Evolutionary conservation across 1,140 invertebrate genomes (phyloP).

Genomic region (Drosophila navojoa): DNA sequence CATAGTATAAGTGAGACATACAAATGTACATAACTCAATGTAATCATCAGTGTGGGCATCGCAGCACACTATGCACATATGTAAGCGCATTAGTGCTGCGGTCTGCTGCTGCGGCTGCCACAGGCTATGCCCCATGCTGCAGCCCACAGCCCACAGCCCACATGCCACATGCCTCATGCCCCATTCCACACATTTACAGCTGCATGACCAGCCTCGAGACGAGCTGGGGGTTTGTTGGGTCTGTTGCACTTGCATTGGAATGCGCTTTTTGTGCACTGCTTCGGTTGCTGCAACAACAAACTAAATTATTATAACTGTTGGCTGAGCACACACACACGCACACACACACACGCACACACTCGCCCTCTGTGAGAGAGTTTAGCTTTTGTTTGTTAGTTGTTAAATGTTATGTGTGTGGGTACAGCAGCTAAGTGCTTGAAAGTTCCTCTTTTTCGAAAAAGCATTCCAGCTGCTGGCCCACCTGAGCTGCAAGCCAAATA

Average conservation of each 20-base stretch:
- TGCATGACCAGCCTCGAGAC: background rate
- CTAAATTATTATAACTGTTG: constrained; percentile 62
- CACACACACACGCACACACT: background rate
- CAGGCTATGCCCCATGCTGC: background rate
- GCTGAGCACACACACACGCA: constrained; percentile 8
- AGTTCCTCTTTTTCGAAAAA: constrained; percentile 33
- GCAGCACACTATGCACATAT: constrained; percentile 36
- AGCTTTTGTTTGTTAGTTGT: constrained; percentile 42
- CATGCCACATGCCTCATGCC: constrained; percentile 2
- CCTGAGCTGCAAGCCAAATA: constrained; percentile 31
- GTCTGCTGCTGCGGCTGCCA: constrained; percentile 57
- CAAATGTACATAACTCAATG: constrained; percentile 27
- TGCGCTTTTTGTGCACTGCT: constrained; percentile 68
- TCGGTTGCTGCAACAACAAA: constrained; percentile 42
- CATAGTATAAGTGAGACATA: background rate
- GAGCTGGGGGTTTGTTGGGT: background rate
- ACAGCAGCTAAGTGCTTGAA: constrained; percentile 54
- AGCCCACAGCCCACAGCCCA: background rate
- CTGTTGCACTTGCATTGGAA: constrained; percentile 32
- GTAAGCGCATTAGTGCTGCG: constrained; percentile 74
- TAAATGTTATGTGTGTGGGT: constrained; percentile 31
- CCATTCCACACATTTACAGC: background rate
- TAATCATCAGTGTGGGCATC: constrained; percentile 50
- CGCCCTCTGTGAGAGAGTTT: constrained; percentile 7
- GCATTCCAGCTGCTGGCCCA: constrained; percentile 16